Evolutionary conservation across 2,888 invertebrate species (phyloP).

Genomic region (Cephus rjabovi): DNA sequence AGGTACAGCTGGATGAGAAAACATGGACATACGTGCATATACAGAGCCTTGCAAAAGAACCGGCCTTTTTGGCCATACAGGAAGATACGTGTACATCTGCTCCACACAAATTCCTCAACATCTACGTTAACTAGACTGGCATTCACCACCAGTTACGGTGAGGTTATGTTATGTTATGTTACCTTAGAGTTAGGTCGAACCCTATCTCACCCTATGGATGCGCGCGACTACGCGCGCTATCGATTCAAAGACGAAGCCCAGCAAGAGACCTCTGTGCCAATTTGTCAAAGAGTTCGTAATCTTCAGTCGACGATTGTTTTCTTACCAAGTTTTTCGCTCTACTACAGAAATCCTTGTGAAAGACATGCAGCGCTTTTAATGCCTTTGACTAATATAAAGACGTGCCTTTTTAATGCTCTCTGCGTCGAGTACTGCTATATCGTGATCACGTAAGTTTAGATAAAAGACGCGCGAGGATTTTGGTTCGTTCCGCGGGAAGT

Average conservation of each 20-base stretch:
- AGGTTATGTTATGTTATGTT: not conserved
- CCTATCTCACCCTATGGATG: conserved; percentile 41
- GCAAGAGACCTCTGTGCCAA: conserved; percentile 42
- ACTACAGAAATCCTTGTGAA: not conserved
- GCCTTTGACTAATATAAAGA: no score
- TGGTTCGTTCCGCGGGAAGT: not conserved
- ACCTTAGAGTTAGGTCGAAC: not conserved
- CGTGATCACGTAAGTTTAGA: not conserved
- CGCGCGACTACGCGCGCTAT: conserved; percentile 51
- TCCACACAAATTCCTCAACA: conserved; percentile 21
- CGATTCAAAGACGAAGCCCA: conserved; percentile 41
- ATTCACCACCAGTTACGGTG: not conserved
- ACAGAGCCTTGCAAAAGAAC: conserved; percentile 22
- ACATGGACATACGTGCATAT: not conserved
- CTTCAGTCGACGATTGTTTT: not conserved
- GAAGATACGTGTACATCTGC: conserved; percentile 27
- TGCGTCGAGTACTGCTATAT: not conserved
- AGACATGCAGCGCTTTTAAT: not conserved
- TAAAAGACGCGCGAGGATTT: not conserved
- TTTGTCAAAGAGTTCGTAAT: conserved; percentile 33
- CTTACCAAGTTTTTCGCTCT: not conserved
- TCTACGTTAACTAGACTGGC: not conserved
- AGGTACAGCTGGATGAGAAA: not conserved
- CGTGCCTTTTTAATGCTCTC: not conserved
- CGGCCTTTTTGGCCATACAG: conserved; percentile 34